These are phyloP conservation scores for Eulimnadia texana DNA, from an alignment of 1,140 invertebrate species.

Conservation along the genomic window DNA sequence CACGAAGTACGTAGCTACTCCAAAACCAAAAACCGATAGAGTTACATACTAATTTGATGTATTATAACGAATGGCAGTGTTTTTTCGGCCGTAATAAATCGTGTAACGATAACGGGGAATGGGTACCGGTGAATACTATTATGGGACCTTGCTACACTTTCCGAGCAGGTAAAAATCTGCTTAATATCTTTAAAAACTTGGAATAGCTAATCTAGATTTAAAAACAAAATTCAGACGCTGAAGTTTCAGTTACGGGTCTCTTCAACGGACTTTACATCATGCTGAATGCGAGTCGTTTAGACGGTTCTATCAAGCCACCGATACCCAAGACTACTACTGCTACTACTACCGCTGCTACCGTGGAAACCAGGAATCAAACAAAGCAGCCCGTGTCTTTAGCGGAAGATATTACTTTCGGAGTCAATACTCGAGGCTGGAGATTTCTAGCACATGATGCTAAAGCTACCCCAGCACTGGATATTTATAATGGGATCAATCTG, in stretches of 20 bases:
- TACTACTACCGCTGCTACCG: not conserved
- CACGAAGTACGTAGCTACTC: not conserved
- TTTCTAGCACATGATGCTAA: not conserved
- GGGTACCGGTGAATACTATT: slow-evolving; percentile 1
- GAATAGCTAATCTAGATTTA: not conserved
- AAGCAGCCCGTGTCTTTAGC: not conserved
- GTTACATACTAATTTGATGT: too few relatives aligned
- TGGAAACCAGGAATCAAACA: not conserved
- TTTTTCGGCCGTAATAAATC: slow-evolving; percentile 10
- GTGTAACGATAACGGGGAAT: slow-evolving; percentile 4
- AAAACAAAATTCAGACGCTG: not conserved
- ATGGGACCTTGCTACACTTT: slow-evolving; percentile 7
- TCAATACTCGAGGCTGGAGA: not conserved
- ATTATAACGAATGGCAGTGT: too few relatives aligned
- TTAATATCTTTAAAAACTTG: not conserved
- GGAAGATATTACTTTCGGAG: not conserved
- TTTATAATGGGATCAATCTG: not conserved
- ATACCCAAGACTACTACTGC: not conserved
- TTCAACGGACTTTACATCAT: slow-evolving; percentile 14
- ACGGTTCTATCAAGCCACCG: not conserved
- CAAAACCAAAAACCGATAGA: too few relatives aligned
- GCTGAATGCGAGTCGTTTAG: not conserved
- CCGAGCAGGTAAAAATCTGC: not conserved
- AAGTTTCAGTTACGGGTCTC: slow-evolving; percentile 7
- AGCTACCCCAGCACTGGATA: not conserved